These are phyloP conservation scores for Maniola hyperantus DNA, from an alignment of 2,888 invertebrate genomes.

Conservation along the genomic window DNA sequence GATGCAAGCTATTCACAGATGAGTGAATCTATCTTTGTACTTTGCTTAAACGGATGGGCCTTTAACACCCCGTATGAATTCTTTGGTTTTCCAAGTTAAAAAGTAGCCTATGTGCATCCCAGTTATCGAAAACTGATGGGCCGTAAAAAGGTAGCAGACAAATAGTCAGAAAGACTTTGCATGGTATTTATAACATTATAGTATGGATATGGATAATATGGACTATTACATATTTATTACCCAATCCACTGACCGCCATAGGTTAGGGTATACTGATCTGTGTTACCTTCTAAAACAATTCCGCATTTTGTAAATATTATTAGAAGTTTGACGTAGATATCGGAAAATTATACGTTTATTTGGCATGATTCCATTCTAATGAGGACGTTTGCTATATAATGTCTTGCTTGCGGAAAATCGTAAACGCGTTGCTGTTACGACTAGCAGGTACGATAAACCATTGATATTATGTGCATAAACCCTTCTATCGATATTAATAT, in stretches of 20 bases:
- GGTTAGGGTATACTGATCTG: slow-evolving; percentile 8
- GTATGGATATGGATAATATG: not conserved
- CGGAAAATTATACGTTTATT: slow-evolving; percentile 40
- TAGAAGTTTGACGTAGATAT: slow-evolving; percentile 52
- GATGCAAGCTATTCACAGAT: too few relatives aligned
- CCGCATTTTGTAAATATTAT: slow-evolving; percentile 41
- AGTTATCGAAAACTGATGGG: too few relatives aligned
- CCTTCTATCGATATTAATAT: too few relatives aligned
- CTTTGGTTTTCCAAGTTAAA: too few relatives aligned
- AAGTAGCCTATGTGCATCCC: too few relatives aligned
- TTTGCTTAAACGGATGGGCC: too few relatives aligned
- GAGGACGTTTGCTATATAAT: slow-evolving; percentile 42
- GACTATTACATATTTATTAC: not conserved
- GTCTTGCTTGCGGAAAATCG: slow-evolving; percentile 36
- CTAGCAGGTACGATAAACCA: not conserved
- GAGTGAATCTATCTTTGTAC: too few relatives aligned
- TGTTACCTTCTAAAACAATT: slow-evolving; percentile 27
- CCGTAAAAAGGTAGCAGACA: too few relatives aligned
- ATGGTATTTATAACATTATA: too few relatives aligned
- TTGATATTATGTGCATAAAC: not conserved
- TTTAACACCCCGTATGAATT: too few relatives aligned
- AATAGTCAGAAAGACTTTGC: too few relatives aligned
- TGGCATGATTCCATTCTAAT: slow-evolving; percentile 43
- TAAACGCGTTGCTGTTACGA: not conserved
- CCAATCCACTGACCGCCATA: too few relatives aligned